Conservation (phyloP, 2,888 invertebrate species). For the Dichetophora obliterata region DNA sequence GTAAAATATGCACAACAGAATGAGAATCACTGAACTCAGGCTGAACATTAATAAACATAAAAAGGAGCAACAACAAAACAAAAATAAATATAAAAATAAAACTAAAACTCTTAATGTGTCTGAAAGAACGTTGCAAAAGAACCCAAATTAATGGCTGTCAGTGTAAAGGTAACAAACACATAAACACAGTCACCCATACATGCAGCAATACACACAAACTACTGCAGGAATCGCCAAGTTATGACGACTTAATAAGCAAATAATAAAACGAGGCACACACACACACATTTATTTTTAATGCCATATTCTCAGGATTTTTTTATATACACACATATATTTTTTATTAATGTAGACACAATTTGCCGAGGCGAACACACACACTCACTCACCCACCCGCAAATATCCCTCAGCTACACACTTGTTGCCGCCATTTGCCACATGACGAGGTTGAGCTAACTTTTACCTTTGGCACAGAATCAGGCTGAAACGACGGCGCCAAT, state of each 20-base stretch:
- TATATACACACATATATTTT: not conserved
- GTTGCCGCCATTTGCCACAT: slow-evolving; percentile 19
- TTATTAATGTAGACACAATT: slow-evolving; percentile 4
- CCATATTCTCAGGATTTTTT: slow-evolving; percentile 12
- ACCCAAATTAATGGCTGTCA: not conserved
- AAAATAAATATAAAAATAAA: too few species aligned
- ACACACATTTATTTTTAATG: slow-evolving; percentile 7
- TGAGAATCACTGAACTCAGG: not conserved
- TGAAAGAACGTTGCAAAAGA: too few species aligned
- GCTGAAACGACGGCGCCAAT: not conserved
- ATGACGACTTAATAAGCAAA: slow-evolving; percentile 29
- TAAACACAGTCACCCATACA: not conserved
- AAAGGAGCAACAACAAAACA: too few species aligned
- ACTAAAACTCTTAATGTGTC: slow-evolving; percentile 4
- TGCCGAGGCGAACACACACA: not conserved
- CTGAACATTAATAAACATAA: slow-evolving; percentile 9
- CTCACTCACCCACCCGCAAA: not conserved
- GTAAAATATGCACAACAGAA: not conserved
- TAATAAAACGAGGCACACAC: slow-evolving; percentile 16
- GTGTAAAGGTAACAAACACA: not conserved
- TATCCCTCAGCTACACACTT: not conserved
- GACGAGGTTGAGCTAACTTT: not conserved
- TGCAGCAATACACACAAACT: not conserved
- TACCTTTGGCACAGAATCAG: not conserved
- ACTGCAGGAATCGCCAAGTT: not conserved